Evolutionary conservation across 2,888 invertebrate species (phyloP).

Genomic region (Luperina nickerlii): DNA sequence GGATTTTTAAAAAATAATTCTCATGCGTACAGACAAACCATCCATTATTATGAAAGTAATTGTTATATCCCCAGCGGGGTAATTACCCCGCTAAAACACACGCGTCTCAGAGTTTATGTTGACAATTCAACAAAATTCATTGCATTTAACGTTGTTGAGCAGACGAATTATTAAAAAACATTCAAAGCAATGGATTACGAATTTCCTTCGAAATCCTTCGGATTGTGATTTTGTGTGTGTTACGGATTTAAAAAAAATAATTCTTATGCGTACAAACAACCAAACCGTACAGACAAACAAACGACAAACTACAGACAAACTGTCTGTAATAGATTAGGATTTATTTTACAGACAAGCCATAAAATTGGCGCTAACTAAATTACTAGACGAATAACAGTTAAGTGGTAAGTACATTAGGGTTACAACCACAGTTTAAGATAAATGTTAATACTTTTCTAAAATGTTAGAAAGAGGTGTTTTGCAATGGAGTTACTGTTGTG

Average conservation of each 20-base stretch:
- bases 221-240: not conserved
- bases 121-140: not conserved
- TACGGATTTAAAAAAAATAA: not conserved
- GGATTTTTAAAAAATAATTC: not conserved
- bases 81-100: no score
- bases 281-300: no score
- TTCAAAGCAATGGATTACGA: not conserved
- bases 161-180: not conserved
- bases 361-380: slow-evolving; percentile 59
- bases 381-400: slow-evolving; percentile 44
- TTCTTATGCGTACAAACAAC: slow-evolving; percentile 11
- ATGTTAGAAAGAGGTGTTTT: slow-evolving; percentile 32
- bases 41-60: not conserved
- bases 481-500: not conserved
- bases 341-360: slow-evolving; percentile 44
- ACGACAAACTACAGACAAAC: no score
- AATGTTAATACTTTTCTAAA: slow-evolving; percentile 40
- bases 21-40: slow-evolving; percentile 17
- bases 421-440: slow-evolving; percentile 12
- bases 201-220: not conserved
- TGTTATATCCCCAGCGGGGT: not conserved
- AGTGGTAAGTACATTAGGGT: slow-evolving; percentile 44
- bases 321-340: slow-evolving; percentile 33
- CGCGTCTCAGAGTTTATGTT: not conserved
- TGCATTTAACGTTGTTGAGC: not conserved